A percentile compares a stretch with the other conserved stretches of the same genome.
phyloP scores from a whole-genome alignment of 2,888 invertebrate species.

The Nesidiocoris tenuis region DNA sequence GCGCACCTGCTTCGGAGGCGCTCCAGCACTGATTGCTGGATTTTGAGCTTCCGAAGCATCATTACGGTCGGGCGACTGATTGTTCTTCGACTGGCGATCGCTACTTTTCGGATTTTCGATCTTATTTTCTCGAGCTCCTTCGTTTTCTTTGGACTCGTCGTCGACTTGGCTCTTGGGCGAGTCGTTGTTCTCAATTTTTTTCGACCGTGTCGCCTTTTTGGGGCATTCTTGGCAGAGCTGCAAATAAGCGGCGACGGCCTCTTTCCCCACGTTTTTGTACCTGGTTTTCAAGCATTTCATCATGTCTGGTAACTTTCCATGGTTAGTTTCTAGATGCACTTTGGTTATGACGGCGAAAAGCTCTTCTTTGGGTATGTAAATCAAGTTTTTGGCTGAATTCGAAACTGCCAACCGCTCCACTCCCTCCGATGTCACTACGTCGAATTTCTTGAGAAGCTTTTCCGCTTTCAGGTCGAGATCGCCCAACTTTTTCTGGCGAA shows the following conservation, averaged over 20 bases:
- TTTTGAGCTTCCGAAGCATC: neutral
- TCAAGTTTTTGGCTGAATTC: constrained; percentile 12
- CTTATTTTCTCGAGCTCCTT: neutral
- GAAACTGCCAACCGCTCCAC: constrained; percentile 20
- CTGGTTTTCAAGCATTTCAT: constrained; percentile 18
- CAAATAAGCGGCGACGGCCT: constrained; percentile 20
- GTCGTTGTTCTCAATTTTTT: neutral
- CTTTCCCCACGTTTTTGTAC: constrained; percentile 37
- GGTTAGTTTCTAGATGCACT: constrained; percentile 28
- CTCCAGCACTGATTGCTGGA: too few relatives aligned
- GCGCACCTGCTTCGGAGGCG: neutral
- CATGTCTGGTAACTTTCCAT: constrained; percentile 33
- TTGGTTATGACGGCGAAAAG: constrained; percentile 15
- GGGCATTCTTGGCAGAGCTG: constrained; percentile 17
- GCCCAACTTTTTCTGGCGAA: neutral
- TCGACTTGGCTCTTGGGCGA: neutral
- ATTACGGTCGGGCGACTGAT: neutral
- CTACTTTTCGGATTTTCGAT: neutral
- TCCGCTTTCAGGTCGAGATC: constrained; percentile 11
- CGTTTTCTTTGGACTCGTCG: constrained; percentile 33
- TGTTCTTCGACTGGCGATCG: neutral
- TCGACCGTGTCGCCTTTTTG: neutral
- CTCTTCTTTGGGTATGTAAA: constrained; percentile 32
- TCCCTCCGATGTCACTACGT: constrained; percentile 8
- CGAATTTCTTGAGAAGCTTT: constrained; percentile 24